A percentile compares a stretch with the other conserved stretches of the same genome.
These are phyloP conservation scores for Engystomops pustulosus DNA, from an alignment of 2,113 vertebrate species.

Conservation along the genomic window DNA sequence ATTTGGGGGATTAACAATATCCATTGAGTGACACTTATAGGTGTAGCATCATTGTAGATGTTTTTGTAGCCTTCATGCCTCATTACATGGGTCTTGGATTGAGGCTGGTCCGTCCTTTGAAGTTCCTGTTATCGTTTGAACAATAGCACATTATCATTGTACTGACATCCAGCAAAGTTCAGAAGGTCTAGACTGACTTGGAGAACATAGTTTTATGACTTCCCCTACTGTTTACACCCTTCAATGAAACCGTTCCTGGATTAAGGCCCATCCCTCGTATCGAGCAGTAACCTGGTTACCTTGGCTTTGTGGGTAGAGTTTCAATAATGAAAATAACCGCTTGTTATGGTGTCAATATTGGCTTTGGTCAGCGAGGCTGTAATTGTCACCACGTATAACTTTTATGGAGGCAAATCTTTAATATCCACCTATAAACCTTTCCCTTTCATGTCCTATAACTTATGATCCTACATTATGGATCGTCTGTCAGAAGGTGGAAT, in stretches of 20 bases:
- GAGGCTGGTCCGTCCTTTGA: neutral
- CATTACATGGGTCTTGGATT: neutral
- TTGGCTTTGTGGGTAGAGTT: neutral
- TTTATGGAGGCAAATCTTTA: neutral
- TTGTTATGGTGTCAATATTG: constrained; percentile 6
- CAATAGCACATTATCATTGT: neutral
- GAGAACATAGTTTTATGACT: neutral
- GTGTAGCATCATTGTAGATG: neutral
- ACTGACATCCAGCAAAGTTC: neutral
- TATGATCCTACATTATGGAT: neutral
- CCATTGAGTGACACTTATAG: no score
- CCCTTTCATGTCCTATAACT: neutral
- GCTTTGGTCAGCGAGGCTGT: neutral
- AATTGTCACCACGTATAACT: neutral
- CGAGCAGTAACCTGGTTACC: neutral
- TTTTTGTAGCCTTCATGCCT: neutral
- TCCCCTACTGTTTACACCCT: neutral
- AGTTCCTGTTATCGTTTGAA: neutral
- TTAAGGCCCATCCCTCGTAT: neutral
- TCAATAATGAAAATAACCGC: neutral
- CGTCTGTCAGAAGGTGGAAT: neutral
- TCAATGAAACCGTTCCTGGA: neutral
- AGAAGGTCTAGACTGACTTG: neutral
- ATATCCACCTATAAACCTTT: neutral
- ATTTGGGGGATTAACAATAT: no score